Base-by-base conservation (phyloP, 2,888 invertebrate genomes). In the Cancer borealis region DNA sequence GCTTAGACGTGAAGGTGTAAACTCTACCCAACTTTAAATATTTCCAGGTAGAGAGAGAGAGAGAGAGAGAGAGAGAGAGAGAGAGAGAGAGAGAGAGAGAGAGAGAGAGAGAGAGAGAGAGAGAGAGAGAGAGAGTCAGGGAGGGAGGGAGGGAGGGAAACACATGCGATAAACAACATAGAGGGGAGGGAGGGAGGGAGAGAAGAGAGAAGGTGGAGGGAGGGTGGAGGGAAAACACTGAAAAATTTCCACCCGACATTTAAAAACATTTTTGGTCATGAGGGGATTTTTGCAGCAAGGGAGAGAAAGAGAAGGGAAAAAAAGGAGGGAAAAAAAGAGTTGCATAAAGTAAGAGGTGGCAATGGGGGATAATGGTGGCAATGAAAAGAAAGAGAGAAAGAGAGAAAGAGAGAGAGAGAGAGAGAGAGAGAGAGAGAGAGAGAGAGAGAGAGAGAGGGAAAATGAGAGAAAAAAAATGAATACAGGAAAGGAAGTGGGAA, bases 41-140 rank as follows among this genome's bases (percentile, higher is more conserved):
- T 66, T 66, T 66, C n/a, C 66, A 66, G 66, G 66, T 66, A 66
- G 54, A 5, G 54, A 54, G 12, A 54, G 54, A 12, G 12, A 54
- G 12, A 12, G 54, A 54, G 12, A 54, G 54, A 54, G 54, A 54
- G 12, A 54, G 54, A n/a, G n/a, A n/a, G 66, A 66, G 66, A 66
- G 66, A n/a, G n/a, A n/a, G 66, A 66, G 66, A n/a, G n/a, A n/a
- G 66, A 66, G 66, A n/a, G n/a, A n/a, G 66, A 66, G 66, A 88
- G 39, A 88, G 88, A 88, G 39, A 88, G 88, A 39, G 39, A 88
- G 88, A 39, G 39, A 88, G 88, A 88, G 88, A 88, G 88, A 88
- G 39, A 88, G 88, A 88, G 88, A 88, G 88, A 88, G 88, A 88
- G 39, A 88, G 39, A 88, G 88, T 12, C 39, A 88, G 88, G 39